phyloP scores from a whole-genome alignment of 1,140 invertebrate species.

The Drosophila pruinosa region DNA sequence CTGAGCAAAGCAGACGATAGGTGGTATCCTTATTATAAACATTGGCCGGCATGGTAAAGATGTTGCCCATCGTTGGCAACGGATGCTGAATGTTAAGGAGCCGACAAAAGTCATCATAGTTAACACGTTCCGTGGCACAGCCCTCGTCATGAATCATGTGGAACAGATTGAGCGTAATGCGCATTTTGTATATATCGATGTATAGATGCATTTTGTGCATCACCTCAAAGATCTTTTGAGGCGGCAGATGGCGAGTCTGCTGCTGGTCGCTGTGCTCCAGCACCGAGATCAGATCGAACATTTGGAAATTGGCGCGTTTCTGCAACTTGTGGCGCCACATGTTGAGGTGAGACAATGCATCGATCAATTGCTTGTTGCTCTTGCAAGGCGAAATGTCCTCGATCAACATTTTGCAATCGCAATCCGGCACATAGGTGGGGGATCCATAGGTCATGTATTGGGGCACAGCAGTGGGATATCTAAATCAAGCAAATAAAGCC shows the following conservation, averaged over 20 bases:
- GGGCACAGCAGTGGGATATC: conserved; percentile 47
- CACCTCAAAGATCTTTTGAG: conserved; percentile 39
- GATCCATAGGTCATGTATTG: conserved; percentile 38
- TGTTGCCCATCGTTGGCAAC: conserved; percentile 46
- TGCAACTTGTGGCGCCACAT: conserved; percentile 48
- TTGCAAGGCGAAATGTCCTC: conserved; percentile 40
- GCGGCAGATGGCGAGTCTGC: conserved; percentile 33
- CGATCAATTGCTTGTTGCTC: conserved; percentile 21
- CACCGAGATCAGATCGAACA: conserved; percentile 37
- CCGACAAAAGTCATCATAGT: conserved; percentile 50
- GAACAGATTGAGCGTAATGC: conserved; percentile 40
- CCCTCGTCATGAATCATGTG: conserved; percentile 48
- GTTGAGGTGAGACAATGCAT: conserved; percentile 54
- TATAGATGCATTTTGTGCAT: conserved; percentile 37
- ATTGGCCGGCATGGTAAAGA: conserved; percentile 24
- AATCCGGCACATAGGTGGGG: background rate
- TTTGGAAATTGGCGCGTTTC: conserved; percentile 43
- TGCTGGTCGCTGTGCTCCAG: conserved; percentile 51
- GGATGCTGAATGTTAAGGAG: conserved; percentile 51
- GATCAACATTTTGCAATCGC: conserved; percentile 50
- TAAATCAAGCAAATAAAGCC: background rate
- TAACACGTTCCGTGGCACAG: conserved; percentile 46
- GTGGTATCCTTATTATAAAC: conserved; percentile 51
- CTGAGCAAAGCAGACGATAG: conserved; percentile 58
- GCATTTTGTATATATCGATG: conserved; percentile 47